Conservation (phyloP, 1,140 invertebrate species). For the Steinernema feltiae region DNA sequence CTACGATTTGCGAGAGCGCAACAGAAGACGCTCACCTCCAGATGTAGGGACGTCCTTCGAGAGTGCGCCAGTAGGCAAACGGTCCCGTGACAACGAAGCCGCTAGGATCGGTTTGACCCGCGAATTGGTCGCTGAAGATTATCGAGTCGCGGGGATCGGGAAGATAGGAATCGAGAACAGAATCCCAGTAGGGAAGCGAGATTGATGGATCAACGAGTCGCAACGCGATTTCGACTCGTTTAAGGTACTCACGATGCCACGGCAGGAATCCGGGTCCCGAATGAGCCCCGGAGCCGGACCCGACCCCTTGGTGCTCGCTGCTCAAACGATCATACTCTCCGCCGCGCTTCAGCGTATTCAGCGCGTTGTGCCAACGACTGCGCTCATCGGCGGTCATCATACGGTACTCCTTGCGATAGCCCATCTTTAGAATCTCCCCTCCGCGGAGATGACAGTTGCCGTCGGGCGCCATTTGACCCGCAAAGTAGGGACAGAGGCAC, state of each 20-base stretch:
- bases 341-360: constrained; percentile 58
- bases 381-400: constrained; percentile 59
- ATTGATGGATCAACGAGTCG: constrained; percentile 53
- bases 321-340: constrained; percentile 54
- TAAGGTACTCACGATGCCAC: constrained; percentile 52
- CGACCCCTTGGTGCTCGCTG: constrained; percentile 46
- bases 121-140: constrained; percentile 51
- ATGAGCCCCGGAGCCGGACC: constrained; percentile 46
- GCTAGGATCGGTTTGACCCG: constrained; percentile 55
- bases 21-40: constrained; percentile 33
- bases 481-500: constrained; percentile 55
- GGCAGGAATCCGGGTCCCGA: constrained; percentile 52
- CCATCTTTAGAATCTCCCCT: constrained; percentile 46
- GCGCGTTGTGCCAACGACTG: constrained; percentile 56
- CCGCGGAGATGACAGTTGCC: constrained; percentile 41
- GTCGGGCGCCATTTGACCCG: constrained; percentile 42
- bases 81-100: constrained; percentile 59
- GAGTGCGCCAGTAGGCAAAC: constrained; percentile 55
- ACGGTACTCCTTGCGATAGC: constrained; percentile 59
- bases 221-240: constrained; percentile 54
- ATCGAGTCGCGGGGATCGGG: constrained; percentile 58
- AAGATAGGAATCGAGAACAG: constrained; percentile 45
- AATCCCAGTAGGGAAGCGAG: constrained; percentile 57
- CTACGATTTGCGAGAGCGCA: neutral
- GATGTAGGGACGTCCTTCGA: constrained; percentile 52